Evolutionary conservation across 2,888 invertebrate species (phyloP).

Genomic region (Cerastis leucographa): DNA sequence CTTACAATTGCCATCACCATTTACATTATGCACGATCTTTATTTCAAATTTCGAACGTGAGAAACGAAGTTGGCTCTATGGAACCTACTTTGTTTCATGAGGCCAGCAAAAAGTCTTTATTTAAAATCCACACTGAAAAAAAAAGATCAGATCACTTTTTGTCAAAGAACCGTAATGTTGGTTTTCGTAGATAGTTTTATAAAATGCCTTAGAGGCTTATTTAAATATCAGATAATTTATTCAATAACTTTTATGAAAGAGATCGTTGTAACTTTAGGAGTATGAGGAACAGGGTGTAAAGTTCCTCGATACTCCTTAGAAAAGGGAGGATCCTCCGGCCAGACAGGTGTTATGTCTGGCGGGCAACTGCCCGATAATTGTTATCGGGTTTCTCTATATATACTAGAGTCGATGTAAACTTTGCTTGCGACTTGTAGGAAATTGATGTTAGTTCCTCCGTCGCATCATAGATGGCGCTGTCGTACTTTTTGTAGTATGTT

Average conservation of each 20-base stretch:
- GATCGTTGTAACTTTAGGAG: constrained; percentile 27
- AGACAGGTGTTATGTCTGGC: no score
- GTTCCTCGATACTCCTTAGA: no score
- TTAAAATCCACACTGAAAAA: not conserved
- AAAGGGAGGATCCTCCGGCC: no score
- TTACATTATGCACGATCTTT: constrained; percentile 37
- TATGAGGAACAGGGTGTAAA: no score
- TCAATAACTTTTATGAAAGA: constrained; percentile 14
- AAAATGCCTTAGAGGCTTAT: constrained; percentile 1
- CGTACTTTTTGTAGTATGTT: no score
- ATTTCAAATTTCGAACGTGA: constrained; percentile 30
- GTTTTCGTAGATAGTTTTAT: constrained; percentile 17
- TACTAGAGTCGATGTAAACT: no score
- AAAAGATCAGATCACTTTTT: not conserved
- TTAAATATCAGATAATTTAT: constrained; percentile 27
- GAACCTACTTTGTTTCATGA: not conserved
- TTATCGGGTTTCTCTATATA: no score
- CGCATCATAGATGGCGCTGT: no score
- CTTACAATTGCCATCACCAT: constrained; percentile 44
- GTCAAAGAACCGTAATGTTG: not conserved
- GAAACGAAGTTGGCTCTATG: constrained; percentile 1
- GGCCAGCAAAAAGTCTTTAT: not conserved
- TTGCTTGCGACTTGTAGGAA: no score
- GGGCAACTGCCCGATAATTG: no score
- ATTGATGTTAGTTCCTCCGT: no score